phyloP scores from a whole-genome alignment of 2,113 vertebrate species.

The Myodes glareolus region DNA sequence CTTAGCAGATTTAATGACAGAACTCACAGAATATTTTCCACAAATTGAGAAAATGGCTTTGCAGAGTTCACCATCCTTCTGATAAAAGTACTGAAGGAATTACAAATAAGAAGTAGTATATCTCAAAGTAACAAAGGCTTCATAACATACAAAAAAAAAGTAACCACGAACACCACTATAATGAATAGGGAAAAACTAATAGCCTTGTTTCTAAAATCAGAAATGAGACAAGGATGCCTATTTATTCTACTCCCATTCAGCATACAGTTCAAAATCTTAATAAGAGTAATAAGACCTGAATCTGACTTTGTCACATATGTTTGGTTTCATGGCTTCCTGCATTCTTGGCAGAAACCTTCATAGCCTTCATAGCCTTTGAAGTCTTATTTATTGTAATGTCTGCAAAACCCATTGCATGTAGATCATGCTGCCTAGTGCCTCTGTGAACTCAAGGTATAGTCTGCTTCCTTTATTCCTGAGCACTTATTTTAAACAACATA shows the following conservation, averaged over 20 bases:
- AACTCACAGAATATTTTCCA: not conserved
- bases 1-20: not conserved
- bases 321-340: not conserved
- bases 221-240: not conserved
- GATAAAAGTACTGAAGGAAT: not conserved
- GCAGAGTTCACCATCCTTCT: not conserved
- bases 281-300: no score
- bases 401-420: not conserved
- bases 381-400: not conserved
- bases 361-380: not conserved
- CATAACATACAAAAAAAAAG: not conserved
- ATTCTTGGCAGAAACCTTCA: not conserved
- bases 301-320: not conserved
- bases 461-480: not conserved
- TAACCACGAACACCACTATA: not conserved
- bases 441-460: not conserved
- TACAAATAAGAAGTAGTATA: not conserved
- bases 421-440: not conserved
- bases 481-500: slow-evolving; percentile 62
- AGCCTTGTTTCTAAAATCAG: not conserved
- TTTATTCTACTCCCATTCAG: not conserved
- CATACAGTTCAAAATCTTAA: not conserved
- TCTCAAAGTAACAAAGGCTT: not conserved
- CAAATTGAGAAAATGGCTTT: not conserved
- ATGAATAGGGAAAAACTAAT: not conserved